A percentile compares a stretch with the other conserved stretches of the same genome.
Evolutionary conservation across 2,888 invertebrate genomes (phyloP).

Genomic region (Agrotis ipsilon): DNA sequence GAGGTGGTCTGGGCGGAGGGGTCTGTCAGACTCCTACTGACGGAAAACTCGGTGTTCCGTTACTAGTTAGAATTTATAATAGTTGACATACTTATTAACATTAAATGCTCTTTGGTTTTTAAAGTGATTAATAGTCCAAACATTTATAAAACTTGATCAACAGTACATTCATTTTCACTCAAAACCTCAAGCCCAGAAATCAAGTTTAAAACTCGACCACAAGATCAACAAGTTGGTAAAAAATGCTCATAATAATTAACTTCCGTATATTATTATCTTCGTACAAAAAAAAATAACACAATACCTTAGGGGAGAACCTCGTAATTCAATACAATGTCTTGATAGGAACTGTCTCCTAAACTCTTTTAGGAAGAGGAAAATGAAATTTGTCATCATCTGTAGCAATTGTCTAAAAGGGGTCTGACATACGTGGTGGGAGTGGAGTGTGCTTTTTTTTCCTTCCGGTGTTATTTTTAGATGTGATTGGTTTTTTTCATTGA

Average conservation of each 20-base stretch:
- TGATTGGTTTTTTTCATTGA: neutral
- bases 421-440: constrained; percentile 17
- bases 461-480: neutral
- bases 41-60: no score
- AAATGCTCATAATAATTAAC: neutral
- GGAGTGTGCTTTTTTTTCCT: constrained; percentile 8
- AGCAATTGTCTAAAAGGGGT: constrained; percentile 55
- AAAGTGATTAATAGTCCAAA: no score
- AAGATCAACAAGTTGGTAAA: neutral
- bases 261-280: neutral
- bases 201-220: neutral
- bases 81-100: no score
- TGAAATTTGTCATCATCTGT: constrained; percentile 63
- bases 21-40: no score
- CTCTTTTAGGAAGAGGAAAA: constrained; percentile 49
- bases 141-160: no score
- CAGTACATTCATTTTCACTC: neutral
- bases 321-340: constrained; percentile 57
- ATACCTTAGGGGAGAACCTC: constrained; percentile 1
- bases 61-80: no score
- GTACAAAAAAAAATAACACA: constrained; percentile 6
- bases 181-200: no score
- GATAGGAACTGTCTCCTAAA: constrained; percentile 48
- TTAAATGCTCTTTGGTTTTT: no score
- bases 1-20: no score